Conservation (phyloP, 2,888 invertebrate species). For the Cactoblastis cactorum region DNA sequence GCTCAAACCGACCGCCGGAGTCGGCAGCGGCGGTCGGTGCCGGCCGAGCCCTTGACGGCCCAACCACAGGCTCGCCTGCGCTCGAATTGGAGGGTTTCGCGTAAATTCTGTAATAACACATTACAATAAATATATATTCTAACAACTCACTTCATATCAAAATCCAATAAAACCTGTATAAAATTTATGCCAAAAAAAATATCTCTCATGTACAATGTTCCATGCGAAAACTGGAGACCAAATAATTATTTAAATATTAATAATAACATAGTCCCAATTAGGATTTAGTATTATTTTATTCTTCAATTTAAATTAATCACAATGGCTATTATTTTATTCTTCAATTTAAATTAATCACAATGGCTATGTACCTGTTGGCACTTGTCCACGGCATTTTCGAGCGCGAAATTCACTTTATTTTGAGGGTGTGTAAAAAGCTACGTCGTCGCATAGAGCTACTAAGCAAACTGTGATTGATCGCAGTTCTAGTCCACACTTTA, state of each 20-base stretch:
- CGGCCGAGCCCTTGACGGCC: conserved; percentile 26
- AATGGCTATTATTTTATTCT: no score
- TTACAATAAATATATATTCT: no score
- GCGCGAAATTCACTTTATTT: conserved; percentile 60
- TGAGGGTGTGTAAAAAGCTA: conserved; percentile 63
- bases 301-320: neutral
- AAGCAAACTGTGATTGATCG: conserved; percentile 44
- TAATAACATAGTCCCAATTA: no score
- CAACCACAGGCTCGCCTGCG: conserved; percentile 36
- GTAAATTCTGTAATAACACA: conserved; percentile 67
- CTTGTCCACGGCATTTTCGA: conserved; percentile 72
- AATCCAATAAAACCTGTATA: no score
- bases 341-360: neutral
- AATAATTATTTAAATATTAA: no score
- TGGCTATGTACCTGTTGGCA: conserved; percentile 69
- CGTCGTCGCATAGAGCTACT: conserved; percentile 53
- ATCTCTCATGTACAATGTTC: no score
- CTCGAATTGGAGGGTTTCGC: conserved; percentile 72
- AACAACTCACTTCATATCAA: no score
- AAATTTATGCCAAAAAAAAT: no score
- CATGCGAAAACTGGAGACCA: no score
- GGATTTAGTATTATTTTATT: no score
- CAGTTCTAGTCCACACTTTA: conserved; percentile 44
- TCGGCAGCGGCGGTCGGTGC: conserved; percentile 61
- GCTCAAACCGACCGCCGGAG: no score